Conservation (phyloP, 2,888 invertebrate genomes). For the Dicyrtomina minuta region DNA sequence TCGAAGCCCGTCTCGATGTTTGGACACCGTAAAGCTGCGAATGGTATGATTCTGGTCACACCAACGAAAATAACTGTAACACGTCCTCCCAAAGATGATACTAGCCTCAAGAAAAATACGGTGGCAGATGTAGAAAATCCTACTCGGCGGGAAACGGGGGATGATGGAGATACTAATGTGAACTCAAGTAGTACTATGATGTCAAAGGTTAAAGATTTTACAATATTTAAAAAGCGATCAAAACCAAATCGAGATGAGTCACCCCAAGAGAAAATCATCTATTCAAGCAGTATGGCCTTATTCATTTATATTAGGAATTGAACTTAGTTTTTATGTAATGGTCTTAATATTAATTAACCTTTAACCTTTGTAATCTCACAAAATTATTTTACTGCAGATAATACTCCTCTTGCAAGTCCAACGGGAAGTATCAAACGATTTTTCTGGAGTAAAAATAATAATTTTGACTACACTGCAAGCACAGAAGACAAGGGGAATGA, state of each 20-base stretch:
- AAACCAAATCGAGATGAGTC: not conserved
- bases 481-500: not conserved
- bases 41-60: not conserved
- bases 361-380: too few species aligned
- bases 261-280: conserved; percentile 22
- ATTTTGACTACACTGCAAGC: conserved; percentile 19
- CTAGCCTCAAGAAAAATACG: not conserved
- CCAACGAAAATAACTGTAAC: conserved; percentile 31
- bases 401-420: too few species aligned
- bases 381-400: conserved; percentile 15
- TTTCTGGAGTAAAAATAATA: conserved; percentile 29
- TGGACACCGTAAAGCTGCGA: not conserved
- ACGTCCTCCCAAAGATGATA: not conserved
- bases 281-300: conserved; percentile 18
- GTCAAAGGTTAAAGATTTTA: not conserved
- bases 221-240: not conserved
- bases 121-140: too few species aligned
- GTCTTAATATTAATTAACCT: too few species aligned
- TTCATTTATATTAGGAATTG: too few species aligned
- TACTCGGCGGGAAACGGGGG: too few species aligned
- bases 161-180: too few species aligned
- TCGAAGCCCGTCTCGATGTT: not conserved
- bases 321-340: too few species aligned
- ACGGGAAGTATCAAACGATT: not conserved
- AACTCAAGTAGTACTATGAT: not conserved